A percentile compares a stretch with the other conserved stretches of the same genome.
These are phyloP conservation scores for Stichodactyla mertensii DNA, from an alignment of 64 coral and sea anemone genomes.

Conservation along the genomic window DNA sequence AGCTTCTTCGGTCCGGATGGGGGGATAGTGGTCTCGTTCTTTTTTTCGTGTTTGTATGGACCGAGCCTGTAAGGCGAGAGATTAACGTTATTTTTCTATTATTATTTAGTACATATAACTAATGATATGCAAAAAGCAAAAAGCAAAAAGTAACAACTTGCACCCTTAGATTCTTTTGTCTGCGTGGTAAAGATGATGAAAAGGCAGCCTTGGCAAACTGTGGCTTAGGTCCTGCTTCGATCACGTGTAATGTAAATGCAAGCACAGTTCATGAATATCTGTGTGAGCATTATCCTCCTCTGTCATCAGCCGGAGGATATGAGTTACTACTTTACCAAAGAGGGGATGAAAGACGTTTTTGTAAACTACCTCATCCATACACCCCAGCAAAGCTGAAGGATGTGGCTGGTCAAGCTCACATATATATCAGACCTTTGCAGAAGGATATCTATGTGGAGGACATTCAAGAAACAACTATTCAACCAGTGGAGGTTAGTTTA, in stretches of 20 bases:
- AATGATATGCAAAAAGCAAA: no score
- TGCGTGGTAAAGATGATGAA: no score
- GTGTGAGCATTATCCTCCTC: slow-evolving; percentile 46
- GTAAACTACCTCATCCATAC: slow-evolving; percentile 44
- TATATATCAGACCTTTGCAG: slow-evolving; percentile 72
- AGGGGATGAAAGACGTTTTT: slow-evolving; percentile 55
- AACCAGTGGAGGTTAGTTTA: no score
- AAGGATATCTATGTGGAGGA: neutral
- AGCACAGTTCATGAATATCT: slow-evolving; percentile 37
- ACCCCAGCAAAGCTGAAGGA: slow-evolving; percentile 61
- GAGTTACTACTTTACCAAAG: slow-evolving; percentile 64
- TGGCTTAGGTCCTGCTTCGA: slow-evolving; percentile 51
- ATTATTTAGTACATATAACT: no score
- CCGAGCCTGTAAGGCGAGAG: no score
- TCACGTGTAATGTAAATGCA: slow-evolving; percentile 54
- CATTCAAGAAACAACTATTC: no score
- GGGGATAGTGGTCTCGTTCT: no score
- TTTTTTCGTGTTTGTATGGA: no score
- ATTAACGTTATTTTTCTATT: no score
- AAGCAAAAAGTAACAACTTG: no score
- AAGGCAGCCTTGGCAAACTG: slow-evolving; percentile 45
- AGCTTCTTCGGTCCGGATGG: no score
- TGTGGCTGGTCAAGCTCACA: slow-evolving; percentile 51
- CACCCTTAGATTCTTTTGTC: no score
- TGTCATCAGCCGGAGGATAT: slow-evolving; percentile 50